Evolutionary conservation across 2,888 invertebrate genomes (phyloP).

Genomic region (Eutolmus rufibarbis): DNA sequence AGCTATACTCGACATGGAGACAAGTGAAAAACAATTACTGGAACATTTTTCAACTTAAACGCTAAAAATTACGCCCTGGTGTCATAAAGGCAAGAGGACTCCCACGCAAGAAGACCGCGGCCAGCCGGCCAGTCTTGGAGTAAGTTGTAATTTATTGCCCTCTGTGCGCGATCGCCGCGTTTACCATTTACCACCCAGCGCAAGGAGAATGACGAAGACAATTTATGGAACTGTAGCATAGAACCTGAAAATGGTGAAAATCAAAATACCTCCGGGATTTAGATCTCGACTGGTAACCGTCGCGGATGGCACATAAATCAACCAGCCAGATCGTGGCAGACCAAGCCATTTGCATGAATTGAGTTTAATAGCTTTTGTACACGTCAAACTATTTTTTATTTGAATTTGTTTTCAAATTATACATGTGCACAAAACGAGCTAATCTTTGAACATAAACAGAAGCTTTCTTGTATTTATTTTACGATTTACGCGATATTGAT

Average conservation of each 20-base stretch:
- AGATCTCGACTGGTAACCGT: background rate
- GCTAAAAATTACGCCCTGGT: background rate
- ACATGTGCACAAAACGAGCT: background rate
- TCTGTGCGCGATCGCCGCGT: background rate
- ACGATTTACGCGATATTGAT: background rate
- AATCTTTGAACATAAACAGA: background rate
- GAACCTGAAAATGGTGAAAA: background rate
- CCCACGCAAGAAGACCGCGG: background rate
- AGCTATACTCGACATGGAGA: background rate
- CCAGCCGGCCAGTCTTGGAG: background rate
- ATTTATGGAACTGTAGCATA: background rate
- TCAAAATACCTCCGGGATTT: background rate
- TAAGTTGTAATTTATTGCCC: background rate
- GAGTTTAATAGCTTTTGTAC: background rate
- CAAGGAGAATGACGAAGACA: background rate
- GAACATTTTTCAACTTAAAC: background rate
- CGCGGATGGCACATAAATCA: background rate
- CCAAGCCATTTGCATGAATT: background rate
- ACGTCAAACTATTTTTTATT: background rate
- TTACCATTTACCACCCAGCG: background rate
- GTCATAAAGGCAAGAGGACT: background rate
- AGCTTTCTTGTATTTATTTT: background rate
- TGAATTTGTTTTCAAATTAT: background rate
- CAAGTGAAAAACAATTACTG: constrained; percentile 9
- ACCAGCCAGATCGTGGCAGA: background rate